Conservation (phyloP, 1,140 invertebrate species). For the Drosophila mojavensis region DNA sequence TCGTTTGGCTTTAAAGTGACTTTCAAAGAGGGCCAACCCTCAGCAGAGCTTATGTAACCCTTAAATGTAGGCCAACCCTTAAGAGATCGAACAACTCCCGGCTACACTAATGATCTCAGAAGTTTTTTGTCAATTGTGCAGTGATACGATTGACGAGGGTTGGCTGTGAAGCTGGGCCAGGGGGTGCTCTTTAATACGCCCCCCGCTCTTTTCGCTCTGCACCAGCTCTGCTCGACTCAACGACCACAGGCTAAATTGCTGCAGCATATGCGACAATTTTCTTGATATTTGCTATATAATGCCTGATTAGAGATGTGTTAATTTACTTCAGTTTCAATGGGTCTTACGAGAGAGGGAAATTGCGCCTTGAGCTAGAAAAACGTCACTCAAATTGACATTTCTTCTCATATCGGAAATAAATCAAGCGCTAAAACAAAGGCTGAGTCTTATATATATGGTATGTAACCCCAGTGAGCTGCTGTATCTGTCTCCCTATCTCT, state of each 20-base stretch:
- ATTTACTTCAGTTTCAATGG: slow-evolving; percentile 4
- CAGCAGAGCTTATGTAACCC: not conserved
- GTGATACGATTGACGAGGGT: slow-evolving; percentile 63
- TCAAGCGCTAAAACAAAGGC: slow-evolving; percentile 22
- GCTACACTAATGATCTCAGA: slow-evolving; percentile 52
- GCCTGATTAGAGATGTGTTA: slow-evolving; percentile 56
- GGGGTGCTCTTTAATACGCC: slow-evolving; percentile 30
- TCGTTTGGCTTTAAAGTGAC: slow-evolving; percentile 30
- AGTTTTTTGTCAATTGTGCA: slow-evolving; percentile 70
- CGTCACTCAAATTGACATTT: slow-evolving; percentile 60
- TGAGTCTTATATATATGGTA: too few species aligned
- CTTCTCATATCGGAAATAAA: slow-evolving; percentile 56
- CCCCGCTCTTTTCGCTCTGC: too few species aligned
- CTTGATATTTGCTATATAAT: slow-evolving; percentile 49
- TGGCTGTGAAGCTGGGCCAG: slow-evolving; percentile 11
- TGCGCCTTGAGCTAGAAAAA: not conserved
- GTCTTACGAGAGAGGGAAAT: not conserved
- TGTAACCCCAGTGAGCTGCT: not conserved
- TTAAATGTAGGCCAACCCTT: not conserved
- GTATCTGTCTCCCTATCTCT: not conserved
- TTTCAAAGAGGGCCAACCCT: slow-evolving; percentile 25
- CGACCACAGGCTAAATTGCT: slow-evolving; percentile 73
- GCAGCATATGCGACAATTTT: slow-evolving; percentile 76
- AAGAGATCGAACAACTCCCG: not conserved
- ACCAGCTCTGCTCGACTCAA: not conserved